Percentiles rank a stretch among this genome's conserved stretches.
These are phyloP conservation scores for Dynastes tityus DNA, from an alignment of 2,888 invertebrate species.

Conservation along the genomic window DNA sequence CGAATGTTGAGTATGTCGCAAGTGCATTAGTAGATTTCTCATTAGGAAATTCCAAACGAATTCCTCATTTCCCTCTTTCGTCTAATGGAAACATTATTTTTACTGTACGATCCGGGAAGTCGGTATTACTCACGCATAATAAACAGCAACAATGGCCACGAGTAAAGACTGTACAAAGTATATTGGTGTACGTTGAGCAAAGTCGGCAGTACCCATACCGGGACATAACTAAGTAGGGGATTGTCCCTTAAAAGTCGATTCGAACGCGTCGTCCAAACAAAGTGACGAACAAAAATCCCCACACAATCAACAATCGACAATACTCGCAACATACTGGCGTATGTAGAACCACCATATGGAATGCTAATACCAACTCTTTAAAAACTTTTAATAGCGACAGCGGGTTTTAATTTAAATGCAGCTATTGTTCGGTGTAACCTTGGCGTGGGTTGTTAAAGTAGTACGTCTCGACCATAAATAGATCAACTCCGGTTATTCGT, in stretches of 20 bases:
- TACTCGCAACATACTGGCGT: conserved; percentile 51
- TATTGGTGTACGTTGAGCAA: not conserved
- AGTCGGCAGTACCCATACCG: conserved; percentile 39
- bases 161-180: conserved; percentile 20
- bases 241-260: conserved; percentile 54
- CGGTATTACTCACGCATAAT: conserved; percentile 47
- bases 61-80: conserved; percentile 40
- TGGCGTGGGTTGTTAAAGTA: conserved; percentile 53
- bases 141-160: conserved; percentile 41
- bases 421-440: conserved; percentile 54
- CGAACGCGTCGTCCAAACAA: conserved; percentile 49
- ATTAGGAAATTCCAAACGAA: conserved; percentile 39
- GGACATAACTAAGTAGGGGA: conserved; percentile 53
- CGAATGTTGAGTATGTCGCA: conserved; percentile 2
- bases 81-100: conserved; percentile 46
- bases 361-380: conserved; percentile 55
- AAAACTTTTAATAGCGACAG: conserved; percentile 55
- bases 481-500: conserved; percentile 48
- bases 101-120: conserved; percentile 42
- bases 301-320: conserved; percentile 52
- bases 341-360: conserved; percentile 53
- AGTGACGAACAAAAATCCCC: conserved; percentile 55
- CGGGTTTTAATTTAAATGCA: conserved; percentile 55
- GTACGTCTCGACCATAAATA: conserved; percentile 49
- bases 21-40: conserved; percentile 39